Percentiles rank a stretch among this genome's conserved stretches.
phyloP scores from a whole-genome alignment of 2,797 vertebrate genomes.

The Brachymystax lenok region DNA sequence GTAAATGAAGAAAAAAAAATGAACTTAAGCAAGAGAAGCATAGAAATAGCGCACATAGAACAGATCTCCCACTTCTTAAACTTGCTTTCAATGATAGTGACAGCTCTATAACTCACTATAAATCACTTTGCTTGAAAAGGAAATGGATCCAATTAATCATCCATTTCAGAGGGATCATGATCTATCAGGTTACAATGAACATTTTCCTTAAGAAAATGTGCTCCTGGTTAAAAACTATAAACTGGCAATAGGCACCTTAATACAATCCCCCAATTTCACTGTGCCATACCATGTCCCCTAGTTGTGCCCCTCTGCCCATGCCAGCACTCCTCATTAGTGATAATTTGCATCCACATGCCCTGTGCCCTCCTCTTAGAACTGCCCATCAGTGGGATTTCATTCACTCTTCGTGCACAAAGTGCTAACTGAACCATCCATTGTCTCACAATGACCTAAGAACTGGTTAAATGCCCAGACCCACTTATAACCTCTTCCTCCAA shows the following conservation, averaged over 20 bases:
- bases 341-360: slow-evolving; percentile 37
- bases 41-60: too few species aligned
- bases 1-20: too few species aligned
- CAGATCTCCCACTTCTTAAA: too few species aligned
- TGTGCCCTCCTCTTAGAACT: slow-evolving; percentile 20
- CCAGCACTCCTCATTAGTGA: slow-evolving; percentile 18
- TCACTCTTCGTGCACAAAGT: slow-evolving; percentile 62
- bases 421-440: slow-evolving; percentile 48
- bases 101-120: too few species aligned
- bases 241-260: not conserved
- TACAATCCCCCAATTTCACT: not conserved
- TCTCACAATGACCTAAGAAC: slow-evolving; percentile 27
- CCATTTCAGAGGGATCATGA: not conserved
- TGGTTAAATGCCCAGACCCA: slow-evolving; percentile 32
- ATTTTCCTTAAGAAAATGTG: not conserved
- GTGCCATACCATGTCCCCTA: not conserved
- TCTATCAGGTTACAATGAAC: not conserved
- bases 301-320: not conserved
- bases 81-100: too few species aligned
- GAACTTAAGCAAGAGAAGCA: too few species aligned
- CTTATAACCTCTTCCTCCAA: too few species aligned
- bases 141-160: not conserved
- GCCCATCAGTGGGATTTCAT: slow-evolving; percentile 42
- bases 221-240: not conserved
- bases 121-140: too few species aligned